Evolutionary conservation across 2,888 invertebrate genomes (phyloP).

Genomic region (Lissocephala sabroskyi): DNA sequence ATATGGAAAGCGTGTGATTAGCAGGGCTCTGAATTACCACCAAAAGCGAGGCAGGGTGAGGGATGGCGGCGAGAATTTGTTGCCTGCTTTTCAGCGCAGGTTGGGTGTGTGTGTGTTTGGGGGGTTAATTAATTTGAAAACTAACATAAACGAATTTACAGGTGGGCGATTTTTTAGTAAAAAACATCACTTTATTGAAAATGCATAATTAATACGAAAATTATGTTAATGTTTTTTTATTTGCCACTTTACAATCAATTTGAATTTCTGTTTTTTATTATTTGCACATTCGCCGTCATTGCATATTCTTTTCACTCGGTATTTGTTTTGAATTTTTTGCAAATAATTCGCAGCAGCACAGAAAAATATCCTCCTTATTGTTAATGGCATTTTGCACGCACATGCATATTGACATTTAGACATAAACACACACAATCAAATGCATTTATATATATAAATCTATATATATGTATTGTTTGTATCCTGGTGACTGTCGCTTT

Average conservation of each 20-base stretch:
- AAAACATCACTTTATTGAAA: constrained; percentile 64
- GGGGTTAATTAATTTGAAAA: no score
- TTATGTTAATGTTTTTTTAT: constrained; percentile 38
- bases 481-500: constrained; percentile 24
- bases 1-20: constrained; percentile 37
- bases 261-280: constrained; percentile 7
- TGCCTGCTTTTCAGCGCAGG: constrained; percentile 1
- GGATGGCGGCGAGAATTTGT: constrained; percentile 2
- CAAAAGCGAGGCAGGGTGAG: not conserved
- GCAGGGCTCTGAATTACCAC: constrained; percentile 3
- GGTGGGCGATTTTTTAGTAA: no score
- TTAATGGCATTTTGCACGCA: constrained; percentile 27
- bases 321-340: constrained; percentile 10
- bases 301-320: constrained; percentile 12
- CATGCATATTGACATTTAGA: constrained; percentile 29
- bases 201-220: constrained; percentile 60
- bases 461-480: constrained; percentile 15
- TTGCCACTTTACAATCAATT: constrained; percentile 22
- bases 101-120: no score
- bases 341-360: constrained; percentile 20
- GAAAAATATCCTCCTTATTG: constrained; percentile 10
- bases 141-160: no score
- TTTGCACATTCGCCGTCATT: constrained; percentile 21
- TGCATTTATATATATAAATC: constrained; percentile 19
- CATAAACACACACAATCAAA: constrained; percentile 41